phyloP scores from a whole-genome alignment of 2,888 invertebrate species.

The Rhingia rostrata region DNA sequence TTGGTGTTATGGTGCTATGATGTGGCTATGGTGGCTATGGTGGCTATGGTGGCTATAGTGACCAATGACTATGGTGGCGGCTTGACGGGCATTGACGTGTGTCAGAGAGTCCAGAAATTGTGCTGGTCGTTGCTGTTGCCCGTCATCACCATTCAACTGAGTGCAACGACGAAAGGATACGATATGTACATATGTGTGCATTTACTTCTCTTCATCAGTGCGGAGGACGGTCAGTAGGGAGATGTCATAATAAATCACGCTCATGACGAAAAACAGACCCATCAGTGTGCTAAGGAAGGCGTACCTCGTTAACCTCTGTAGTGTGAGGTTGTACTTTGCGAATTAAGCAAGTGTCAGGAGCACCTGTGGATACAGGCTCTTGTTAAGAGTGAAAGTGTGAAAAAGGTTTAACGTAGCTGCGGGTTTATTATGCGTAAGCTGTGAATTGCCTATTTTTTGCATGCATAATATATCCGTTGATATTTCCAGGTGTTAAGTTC shows the following conservation, averaged over 20 bases:
- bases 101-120: conserved; percentile 31
- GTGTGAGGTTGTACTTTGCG: conserved; percentile 54
- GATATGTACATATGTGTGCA: not conserved
- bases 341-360: conserved; percentile 61
- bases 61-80: conserved; percentile 6
- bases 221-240: conserved; percentile 35
- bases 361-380: conserved; percentile 47
- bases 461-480: not conserved
- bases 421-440: not conserved
- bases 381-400: conserved; percentile 7
- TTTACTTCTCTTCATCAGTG: conserved; percentile 20
- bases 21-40: not conserved
- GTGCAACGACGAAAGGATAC: conserved; percentile 39
- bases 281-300: conserved; percentile 44
- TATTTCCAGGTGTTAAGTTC: too few relatives aligned
- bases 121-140: conserved; percentile 18
- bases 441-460: not conserved
- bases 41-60: not conserved
- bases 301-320: conserved; percentile 53
- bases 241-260: conserved; percentile 70
- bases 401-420: not conserved
- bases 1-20: too few relatives aligned
- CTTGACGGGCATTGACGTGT: conserved; percentile 48
- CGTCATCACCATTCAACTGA: conserved; percentile 48
- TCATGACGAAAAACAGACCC: conserved; percentile 62